Base-by-base conservation (phyloP, 2,113 vertebrate species). In the Sciurus niger region DNA sequence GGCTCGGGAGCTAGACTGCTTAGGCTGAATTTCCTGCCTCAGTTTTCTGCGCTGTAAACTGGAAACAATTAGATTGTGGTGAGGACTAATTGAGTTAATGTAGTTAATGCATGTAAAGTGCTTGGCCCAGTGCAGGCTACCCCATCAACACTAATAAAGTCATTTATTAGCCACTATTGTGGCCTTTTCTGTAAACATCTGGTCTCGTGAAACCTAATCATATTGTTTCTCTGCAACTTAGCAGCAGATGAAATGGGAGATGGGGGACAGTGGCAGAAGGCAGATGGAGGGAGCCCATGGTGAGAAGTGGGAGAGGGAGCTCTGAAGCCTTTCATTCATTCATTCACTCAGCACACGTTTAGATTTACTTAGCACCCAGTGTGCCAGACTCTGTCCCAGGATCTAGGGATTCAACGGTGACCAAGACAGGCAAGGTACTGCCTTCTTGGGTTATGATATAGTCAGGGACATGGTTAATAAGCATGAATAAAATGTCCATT, bases 121-220 rank as follows among this genome's bases (percentile, higher is more conserved):
- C 94, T 87, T 70, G n/a, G 72, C 40, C 82, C 70, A 37, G 58
- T 63, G 85, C 73, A 63, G 24, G 18, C 46, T 48, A 28, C 63
- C 34, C 60, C 32, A 6, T 74, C 51, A 70, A 51, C 1, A 40
- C 87, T 67, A 48, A 34, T 72, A 90, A 90, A 82, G 58, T 65
- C 94, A 79, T 85, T 86, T 68, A 53, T 80, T 92, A 77, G 58
- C 8, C 4, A 32, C 76, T 68, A 14, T 82, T 32, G 70, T 76
- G 65, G 53, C 68, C 34, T 73, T 84, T 86, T 83, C 86, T 89
- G 30, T 95, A 63, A 96, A 84, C 53, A 37, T 48, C 13, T 79
- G 9, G 58, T 53, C 84, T 86, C 24, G 0, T 40, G 65, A 73
- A 60, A 72, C 83, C 70, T 48, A 17, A 60, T 67, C 70, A 48